Conservation (phyloP, 2,113 vertebrate genomes). For the Chloropsis hardwickii region DNA sequence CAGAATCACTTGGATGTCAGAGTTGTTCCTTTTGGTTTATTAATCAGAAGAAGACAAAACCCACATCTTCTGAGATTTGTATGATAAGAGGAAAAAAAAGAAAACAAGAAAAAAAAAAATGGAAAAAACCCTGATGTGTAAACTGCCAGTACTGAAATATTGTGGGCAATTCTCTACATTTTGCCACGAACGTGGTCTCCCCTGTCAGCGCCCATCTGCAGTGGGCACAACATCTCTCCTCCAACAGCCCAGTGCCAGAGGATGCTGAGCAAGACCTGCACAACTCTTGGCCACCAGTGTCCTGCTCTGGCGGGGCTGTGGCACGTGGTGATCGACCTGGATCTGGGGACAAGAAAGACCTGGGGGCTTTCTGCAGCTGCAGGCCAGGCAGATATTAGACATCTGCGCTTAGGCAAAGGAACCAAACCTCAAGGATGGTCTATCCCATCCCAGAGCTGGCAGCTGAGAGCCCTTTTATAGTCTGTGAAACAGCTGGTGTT, state of each 20-base stretch:
- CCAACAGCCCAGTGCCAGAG: not conserved
- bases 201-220: not conserved
- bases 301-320: not conserved
- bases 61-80: not conserved
- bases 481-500: not conserved
- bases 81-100: not conserved
- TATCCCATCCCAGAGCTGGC: not conserved
- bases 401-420: not conserved
- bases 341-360: not conserved
- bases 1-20: not conserved
- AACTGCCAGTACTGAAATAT: not conserved
- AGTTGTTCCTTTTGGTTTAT: not conserved
- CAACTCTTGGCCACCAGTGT: fast-evolving
- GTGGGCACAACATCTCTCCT: not conserved
- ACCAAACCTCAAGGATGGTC: not conserved
- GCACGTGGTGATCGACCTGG: fast-evolving
- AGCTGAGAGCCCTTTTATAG: slow-evolving; percentile 23
- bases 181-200: not conserved
- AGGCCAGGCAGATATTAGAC: not conserved
- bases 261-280: not conserved
- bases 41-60: not conserved
- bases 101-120: fast-evolving
- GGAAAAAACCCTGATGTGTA: fast-evolving
- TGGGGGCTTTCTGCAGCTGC: not conserved
- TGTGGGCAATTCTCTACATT: not conserved